These are phyloP conservation scores for Lophura nycthemera DNA, from an alignment of 2,113 vertebrate species.

Conservation along the genomic window DNA sequence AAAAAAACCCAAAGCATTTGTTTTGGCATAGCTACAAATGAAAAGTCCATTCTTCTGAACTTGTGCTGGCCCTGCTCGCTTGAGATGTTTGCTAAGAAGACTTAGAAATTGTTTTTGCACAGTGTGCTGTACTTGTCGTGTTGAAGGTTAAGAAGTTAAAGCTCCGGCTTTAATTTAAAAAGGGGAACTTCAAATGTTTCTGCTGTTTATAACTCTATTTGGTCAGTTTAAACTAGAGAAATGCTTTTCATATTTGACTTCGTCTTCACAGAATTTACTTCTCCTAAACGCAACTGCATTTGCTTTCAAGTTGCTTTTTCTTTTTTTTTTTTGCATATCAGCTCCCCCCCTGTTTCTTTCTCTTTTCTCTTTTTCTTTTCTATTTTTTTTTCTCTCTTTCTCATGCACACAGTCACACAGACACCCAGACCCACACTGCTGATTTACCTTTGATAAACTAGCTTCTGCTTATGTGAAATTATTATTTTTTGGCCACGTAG, in stretches of 20 bases:
- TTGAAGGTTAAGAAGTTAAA: slow-evolving; percentile 41
- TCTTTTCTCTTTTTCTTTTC: slow-evolving; percentile 27
- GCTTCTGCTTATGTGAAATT: slow-evolving; percentile 72
- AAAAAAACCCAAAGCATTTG: slow-evolving; percentile 56
- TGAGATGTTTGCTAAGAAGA: slow-evolving; percentile 50
- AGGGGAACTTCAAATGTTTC: slow-evolving; percentile 39
- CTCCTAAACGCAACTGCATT: slow-evolving; percentile 36
- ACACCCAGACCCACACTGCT: neutral
- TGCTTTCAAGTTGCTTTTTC: slow-evolving; percentile 29
- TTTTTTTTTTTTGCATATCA: neutral
- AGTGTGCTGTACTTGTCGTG: neutral
- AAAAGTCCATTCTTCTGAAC: slow-evolving; percentile 64
- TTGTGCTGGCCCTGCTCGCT: slow-evolving; percentile 26
- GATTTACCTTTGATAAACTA: slow-evolving; percentile 73
- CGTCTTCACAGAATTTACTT: slow-evolving; percentile 62
- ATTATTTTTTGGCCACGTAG: slow-evolving; percentile 58
- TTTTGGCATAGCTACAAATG: slow-evolving; percentile 57
- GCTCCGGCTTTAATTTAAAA: neutral
- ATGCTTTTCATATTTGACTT: slow-evolving; percentile 62
- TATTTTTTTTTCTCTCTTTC: neutral
- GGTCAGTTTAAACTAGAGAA: slow-evolving; percentile 61
- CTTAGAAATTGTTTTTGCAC: slow-evolving; percentile 46
- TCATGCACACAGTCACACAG: neutral
- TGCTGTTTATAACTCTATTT: slow-evolving; percentile 39
- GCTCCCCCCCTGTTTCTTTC: neutral